Base-by-base conservation (phyloP, 2,113 vertebrate species). In the Periophthalmodon schlosseri region DNA sequence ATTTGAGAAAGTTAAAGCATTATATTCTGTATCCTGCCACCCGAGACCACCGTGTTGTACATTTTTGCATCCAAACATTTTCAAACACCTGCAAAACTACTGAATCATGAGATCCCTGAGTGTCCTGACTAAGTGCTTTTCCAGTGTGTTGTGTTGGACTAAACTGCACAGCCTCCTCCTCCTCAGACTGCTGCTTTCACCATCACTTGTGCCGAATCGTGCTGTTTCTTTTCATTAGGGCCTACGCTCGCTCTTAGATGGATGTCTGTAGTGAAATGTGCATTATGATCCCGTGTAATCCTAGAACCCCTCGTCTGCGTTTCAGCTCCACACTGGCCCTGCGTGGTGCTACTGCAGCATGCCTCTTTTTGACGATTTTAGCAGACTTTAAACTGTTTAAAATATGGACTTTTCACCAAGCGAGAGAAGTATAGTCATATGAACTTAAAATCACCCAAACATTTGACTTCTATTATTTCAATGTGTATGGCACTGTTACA, bases 321-420 rank as follows among this genome's bases (percentile, higher is more conserved):
- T 77, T 81, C 14, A 78, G 39, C 72, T 71, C 70, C 52, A 18
- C 54, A 77, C 75, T 73, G 82, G 75, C 69, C 54, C 64, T 70
- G 49, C 20, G 2, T 75, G 8, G 60, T 75, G 47, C 74, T 76
- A 11, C 75, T 74, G 2, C 75, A 74, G 44, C 77, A 9, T 84
- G 80, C 76, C 74, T 75, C 68, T 56, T 69, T 77, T 85, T 88
- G 80, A 87, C 24, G 84, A 81, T 74, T 83, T 89, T 92, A 69
- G 84, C 87, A 92, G 92, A 91, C 85, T 47, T 81, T 91, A 91
- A 9, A 92, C 91, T 82, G 81, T 78, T 80, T 74, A 44, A 84
- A 82, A 76, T 79, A 73, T 73, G 34, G 60, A 44, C 36, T 83
- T 83, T 71, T 75, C 46, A 79, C 57, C 23, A 47, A 73, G 77